Evolutionary conservation across 2,888 invertebrate genomes (phyloP), one percentile per base, ranked within the genome.

Genomic region (Polia nebulosa): DNA sequence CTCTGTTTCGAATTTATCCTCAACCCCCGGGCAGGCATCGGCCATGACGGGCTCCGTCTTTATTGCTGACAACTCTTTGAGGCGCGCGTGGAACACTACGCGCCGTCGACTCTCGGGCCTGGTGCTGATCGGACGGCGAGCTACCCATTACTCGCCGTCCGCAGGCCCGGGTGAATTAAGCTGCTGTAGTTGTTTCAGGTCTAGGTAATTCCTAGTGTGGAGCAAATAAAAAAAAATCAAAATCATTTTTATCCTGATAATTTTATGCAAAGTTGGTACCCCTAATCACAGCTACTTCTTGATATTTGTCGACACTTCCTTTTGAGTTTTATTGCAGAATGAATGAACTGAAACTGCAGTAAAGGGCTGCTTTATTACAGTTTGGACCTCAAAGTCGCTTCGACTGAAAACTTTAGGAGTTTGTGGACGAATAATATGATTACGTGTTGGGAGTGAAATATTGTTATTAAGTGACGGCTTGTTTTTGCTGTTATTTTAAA

Each of bases 251-350:
- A 27, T 68, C 67, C 62, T 3, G 4, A 29, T 34, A 29, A 53
- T 3, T 51, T 29, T 15, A 6, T 2, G 17, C 1, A 57, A 45
- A 60, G 9, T 45, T 67, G 65, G 80, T 55, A n/a, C 15, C 39
- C 59, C 69, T 57, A 65, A 60, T 72, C 20, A 9, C 73, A 72
- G 53, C 39, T 44, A 63, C 72, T 67, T 59, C 61, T 73, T 82
- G 75, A 81, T 84, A 81, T 84, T 85, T 82, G 80, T 82, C 73
- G 78, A 71, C 79, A 79, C 78, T 77, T 80, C 78, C 76, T 81
- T 78, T 58, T 39, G 52, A 81, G 80, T 83, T 86, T 85, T 85
- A 87, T 82, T 86, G 64, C 78, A 72, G 60, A 78, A 71, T 69
- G 76, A 81, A 81, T 78, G 80, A 79, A 67, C 75, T 77, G 62